phyloP scores from a whole-genome alignment of 2,113 vertebrate genomes.

The Gymnogyps californianus region DNA sequence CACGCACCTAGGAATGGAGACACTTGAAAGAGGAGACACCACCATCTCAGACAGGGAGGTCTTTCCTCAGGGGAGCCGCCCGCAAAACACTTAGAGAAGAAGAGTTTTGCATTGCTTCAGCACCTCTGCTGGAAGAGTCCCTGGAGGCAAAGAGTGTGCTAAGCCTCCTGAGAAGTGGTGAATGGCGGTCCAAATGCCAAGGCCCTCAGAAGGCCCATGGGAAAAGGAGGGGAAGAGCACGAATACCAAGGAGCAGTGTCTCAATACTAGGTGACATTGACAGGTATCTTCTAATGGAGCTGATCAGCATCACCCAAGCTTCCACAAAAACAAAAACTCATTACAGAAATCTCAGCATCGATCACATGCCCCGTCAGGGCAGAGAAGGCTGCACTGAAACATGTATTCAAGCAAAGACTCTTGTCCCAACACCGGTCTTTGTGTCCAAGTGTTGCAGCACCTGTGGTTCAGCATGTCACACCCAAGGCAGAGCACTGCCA shows the following conservation, averaged over 20 bases:
- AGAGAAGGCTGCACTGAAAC: background rate
- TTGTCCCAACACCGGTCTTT: background rate
- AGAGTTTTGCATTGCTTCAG: background rate
- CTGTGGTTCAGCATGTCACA: background rate
- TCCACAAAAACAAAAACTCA: background rate
- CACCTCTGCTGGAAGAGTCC: background rate
- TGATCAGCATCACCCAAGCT: background rate
- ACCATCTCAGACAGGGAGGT: background rate
- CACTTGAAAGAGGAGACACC: background rate
- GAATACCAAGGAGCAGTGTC: background rate
- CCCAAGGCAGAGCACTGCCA: background rate
- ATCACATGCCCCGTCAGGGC: background rate
- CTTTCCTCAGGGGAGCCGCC: background rate
- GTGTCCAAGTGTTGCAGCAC: background rate
- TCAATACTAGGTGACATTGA: no score
- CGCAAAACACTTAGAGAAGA: background rate
- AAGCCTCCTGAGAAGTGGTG: background rate
- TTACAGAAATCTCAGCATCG: background rate
- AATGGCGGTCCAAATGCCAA: background rate
- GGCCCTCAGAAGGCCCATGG: background rate
- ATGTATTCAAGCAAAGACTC: background rate
- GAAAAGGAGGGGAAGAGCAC: background rate
- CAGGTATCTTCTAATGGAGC: background rate
- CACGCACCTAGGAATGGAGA: background rate
- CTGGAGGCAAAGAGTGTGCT: background rate